phyloP scores from a whole-genome alignment of 2,797 vertebrate genomes.

The Vultur gryphus region DNA sequence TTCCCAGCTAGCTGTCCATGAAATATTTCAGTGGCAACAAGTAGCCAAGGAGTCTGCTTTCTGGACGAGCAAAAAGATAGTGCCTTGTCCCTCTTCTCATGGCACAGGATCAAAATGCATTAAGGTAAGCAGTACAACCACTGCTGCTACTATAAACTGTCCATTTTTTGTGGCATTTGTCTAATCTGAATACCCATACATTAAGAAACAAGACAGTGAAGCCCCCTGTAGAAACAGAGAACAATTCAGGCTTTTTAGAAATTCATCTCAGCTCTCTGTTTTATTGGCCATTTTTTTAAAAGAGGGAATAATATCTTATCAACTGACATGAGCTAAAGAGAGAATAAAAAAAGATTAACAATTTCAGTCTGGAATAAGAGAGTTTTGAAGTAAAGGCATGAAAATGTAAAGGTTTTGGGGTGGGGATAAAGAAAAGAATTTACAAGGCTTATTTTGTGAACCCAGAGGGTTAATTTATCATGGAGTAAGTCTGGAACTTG shows the following conservation, averaged over 20 bases:
- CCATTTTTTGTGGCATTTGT: background rate
- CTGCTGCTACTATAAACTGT: background rate
- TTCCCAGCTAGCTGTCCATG: background rate
- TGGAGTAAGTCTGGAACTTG: background rate
- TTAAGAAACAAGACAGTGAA: background rate
- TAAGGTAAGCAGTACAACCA: background rate
- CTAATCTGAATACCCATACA: background rate
- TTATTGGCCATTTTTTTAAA: background rate
- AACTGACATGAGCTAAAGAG: constrained; percentile 36
- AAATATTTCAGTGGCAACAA: background rate
- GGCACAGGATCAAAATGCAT: background rate
- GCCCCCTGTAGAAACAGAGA: background rate
- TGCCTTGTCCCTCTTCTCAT: background rate
- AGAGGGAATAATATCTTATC: constrained; percentile 38
- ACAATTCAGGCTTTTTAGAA: background rate
- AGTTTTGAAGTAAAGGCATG: constrained; percentile 30
- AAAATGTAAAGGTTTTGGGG: constrained; percentile 42
- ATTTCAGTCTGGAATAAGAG: constrained; percentile 29
- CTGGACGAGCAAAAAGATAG: background rate
- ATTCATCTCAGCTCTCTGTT: constrained; percentile 28
- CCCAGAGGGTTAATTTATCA: constrained; percentile 66
- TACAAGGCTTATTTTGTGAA: constrained; percentile 51
- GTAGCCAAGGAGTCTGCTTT: background rate
- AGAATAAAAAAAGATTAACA: constrained; percentile 52
- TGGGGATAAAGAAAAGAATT: constrained; percentile 42